These are phyloP conservation scores for Halcyon badia DNA, from an alignment of 2,797 vertebrate species.

Conservation along the genomic window DNA sequence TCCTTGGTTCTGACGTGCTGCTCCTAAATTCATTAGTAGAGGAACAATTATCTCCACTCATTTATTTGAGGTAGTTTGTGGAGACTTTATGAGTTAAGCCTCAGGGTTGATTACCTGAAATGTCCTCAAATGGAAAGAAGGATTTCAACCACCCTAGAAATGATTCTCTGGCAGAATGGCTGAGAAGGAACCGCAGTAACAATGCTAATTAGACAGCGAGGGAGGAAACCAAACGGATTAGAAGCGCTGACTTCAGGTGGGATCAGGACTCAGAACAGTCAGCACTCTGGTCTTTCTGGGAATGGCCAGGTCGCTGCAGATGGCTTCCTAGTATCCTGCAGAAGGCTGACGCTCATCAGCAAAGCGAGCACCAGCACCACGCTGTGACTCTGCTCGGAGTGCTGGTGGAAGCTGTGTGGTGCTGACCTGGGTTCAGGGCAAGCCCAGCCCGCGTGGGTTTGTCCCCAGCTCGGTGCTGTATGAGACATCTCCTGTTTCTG, in stretches of 20 bases:
- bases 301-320: not conserved
- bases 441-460: not conserved
- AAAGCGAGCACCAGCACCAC: not conserved
- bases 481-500: not conserved
- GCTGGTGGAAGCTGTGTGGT: not conserved
- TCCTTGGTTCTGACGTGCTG: not conserved
- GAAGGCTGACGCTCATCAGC: not conserved
- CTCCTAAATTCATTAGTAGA: too few relatives aligned
- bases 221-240: not conserved
- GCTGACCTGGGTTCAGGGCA: not conserved
- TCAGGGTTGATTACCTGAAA: not conserved
- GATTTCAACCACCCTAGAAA: not conserved
- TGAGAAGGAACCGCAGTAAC: not conserved
- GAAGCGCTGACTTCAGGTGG: not conserved
- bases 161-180: not conserved
- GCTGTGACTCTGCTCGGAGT: not conserved
- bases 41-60: not conserved
- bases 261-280: not conserved
- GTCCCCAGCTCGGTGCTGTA: not conserved
- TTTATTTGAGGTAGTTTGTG: not conserved
- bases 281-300: not conserved
- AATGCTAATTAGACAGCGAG: not conserved
- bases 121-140: not conserved
- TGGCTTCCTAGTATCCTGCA: not conserved
- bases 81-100: not conserved